phyloP scores from a whole-genome alignment of 2,888 invertebrate genomes.

The Lacanobia wlatinum region DNA sequence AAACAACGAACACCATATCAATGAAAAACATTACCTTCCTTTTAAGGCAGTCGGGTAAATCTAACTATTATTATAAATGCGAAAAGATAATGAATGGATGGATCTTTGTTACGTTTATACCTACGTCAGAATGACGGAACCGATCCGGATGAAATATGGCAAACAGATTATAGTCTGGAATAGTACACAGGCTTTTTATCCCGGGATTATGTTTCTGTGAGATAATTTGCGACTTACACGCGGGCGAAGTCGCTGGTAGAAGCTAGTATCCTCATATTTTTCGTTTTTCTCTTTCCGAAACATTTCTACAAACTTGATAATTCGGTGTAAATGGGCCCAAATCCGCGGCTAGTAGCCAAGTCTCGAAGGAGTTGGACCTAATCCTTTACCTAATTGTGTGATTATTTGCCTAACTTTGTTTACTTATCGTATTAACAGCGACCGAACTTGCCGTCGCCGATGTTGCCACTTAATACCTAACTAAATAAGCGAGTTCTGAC shows the following conservation, averaged over 20 bases:
- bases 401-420: constrained; percentile 78
- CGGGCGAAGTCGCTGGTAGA: no score
- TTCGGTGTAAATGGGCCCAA: constrained; percentile 14
- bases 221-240: no score
- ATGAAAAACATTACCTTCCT: not conserved
- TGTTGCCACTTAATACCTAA: constrained; percentile 60
- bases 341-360: constrained; percentile 48
- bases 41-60: no score
- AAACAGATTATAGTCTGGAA: no score
- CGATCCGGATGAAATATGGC: no score
- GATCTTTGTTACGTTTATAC: no score
- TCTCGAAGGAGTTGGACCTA: constrained; percentile 73
- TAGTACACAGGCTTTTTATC: no score
- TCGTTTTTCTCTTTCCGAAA: not conserved
- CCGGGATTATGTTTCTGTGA: no score
- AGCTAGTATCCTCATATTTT: not conserved
- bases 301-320: not conserved
- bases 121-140: not conserved
- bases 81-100: no score
- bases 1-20: not conserved
- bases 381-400: constrained; percentile 81
- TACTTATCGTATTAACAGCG: constrained; percentile 80
- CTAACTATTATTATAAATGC: no score
- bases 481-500: constrained; percentile 51
- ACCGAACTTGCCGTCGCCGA: constrained; percentile 66